A percentile compares a stretch with the other conserved stretches of the same genome.
Evolutionary conservation across 2,113 vertebrate genomes (phyloP).

Genomic region (Terrapene triunguis): DNA sequence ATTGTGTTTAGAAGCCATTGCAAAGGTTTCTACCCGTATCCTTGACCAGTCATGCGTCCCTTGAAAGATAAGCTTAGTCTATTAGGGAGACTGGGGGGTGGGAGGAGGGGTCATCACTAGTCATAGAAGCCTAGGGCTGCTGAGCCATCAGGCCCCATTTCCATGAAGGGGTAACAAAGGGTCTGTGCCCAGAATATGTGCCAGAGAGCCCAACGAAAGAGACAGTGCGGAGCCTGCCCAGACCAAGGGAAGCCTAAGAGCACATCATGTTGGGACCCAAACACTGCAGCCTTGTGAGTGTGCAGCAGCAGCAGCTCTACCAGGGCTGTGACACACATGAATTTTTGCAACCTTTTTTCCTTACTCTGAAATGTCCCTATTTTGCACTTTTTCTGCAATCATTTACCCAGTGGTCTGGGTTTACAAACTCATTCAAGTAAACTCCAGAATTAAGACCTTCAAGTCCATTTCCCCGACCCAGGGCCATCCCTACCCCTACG

Average conservation of each 20-base stretch:
- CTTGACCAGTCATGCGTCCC: background rate
- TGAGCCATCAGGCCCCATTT: background rate
- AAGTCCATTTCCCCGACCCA: background rate
- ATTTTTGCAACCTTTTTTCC: background rate
- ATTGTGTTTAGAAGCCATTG: background rate
- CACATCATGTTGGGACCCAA: background rate
- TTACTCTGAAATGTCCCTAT: background rate
- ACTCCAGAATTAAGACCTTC: background rate
- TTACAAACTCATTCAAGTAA: conserved; percentile 1
- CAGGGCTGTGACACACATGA: background rate
- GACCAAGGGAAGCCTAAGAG: background rate
- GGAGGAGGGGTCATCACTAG: background rate
- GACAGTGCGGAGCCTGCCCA: background rate
- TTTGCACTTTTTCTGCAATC: background rate
- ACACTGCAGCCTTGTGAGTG: too few relatives aligned
- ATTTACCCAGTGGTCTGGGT: background rate
- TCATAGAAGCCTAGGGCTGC: background rate
- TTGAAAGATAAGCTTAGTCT: background rate
- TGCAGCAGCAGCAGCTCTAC: too few relatives aligned
- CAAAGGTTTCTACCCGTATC: background rate
- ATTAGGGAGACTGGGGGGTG: background rate
- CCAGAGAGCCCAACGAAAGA: background rate
- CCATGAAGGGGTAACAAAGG: background rate
- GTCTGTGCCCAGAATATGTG: background rate
- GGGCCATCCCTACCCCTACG: too few relatives aligned